These are phyloP conservation scores for Euzophera pinguis DNA, from an alignment of 2,888 invertebrate genomes.

Conservation along the genomic window DNA sequence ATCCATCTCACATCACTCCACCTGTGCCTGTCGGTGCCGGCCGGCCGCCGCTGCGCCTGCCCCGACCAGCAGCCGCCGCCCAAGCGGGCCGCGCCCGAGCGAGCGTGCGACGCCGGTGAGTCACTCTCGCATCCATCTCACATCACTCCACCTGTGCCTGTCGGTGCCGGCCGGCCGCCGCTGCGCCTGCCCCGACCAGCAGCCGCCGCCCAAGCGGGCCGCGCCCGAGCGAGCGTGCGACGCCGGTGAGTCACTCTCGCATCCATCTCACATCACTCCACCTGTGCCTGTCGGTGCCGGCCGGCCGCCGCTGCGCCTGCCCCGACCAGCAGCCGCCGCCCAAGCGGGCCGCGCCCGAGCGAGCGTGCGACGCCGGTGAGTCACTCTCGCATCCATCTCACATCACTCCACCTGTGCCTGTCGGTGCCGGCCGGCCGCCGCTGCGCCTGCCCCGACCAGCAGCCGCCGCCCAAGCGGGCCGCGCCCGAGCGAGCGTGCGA, in stretches of 20 bases:
- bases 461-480: slow-evolving; percentile 37
- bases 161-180: slow-evolving; percentile 92
- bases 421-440: slow-evolving; percentile 92
- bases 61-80: slow-evolving; percentile 81
- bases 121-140: slow-evolving; percentile 4
- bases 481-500: slow-evolving; percentile 86
- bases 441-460: slow-evolving; percentile 93
- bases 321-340: slow-evolving; percentile 81
- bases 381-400: slow-evolving; percentile 8
- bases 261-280: too few species aligned
- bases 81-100: slow-evolving; percentile 73
- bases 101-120: slow-evolving; percentile 88
- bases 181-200: slow-evolving; percentile 93
- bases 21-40: slow-evolving; percentile 94
- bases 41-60: slow-evolving; percentile 93
- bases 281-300: slow-evolving; percentile 94
- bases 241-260: slow-evolving; percentile 78
- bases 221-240: slow-evolving; percentile 86
- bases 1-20: too few species aligned
- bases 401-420: slow-evolving; percentile 97
- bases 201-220: slow-evolving; percentile 37
- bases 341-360: slow-evolving; percentile 73
- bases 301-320: slow-evolving; percentile 93
- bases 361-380: slow-evolving; percentile 88
- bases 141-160: slow-evolving; percentile 97